Evolutionary conservation across 2,797 vertebrate genomes (phyloP), one percentile per base, ranked within the genome.

Genomic region (Alectoris magna): DNA sequence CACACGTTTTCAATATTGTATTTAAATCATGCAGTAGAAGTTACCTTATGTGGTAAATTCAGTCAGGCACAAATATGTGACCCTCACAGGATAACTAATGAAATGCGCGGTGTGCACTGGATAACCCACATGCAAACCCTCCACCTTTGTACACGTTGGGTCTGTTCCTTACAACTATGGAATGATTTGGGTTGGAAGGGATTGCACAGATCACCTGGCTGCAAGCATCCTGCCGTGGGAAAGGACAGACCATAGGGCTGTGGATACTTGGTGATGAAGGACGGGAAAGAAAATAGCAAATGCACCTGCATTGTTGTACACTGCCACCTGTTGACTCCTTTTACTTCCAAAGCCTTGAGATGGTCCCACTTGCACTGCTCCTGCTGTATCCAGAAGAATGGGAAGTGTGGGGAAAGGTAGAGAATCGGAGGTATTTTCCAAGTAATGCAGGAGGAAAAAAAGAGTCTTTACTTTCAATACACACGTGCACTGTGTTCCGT

Each of bases 401-500:
- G 59, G 53, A 66, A 73, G 34, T 0, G 0, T 53, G 62, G 44
- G 44, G 49, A 71, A 68, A 41, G 14, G 34, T 27, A 75, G 67
- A 49, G 17, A 38, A 31, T 53, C 34, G 2, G 21, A 51, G 36
- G 18, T 19, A 27, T 56, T 90, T 49, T 71, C 77, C 58, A 74
- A 36, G 15, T 70, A 74, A 87, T 63, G 27, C 60, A 69, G 39
- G 55, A 56, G 31, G 27, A 29, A 29, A n/a, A n/a, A 55, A 87
- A 88, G 74, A 90, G 88, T 34, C 16, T 78, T 72, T 78, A 49
- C n/a, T 66, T 26, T 60, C 18, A 31, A 0, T 48, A 34, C 0
- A 0, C 22, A 44, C 0, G 0, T 13, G 62, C 5, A 0, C 44
- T 22, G 3, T 34, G 29, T 14, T 59, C 49, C 0, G 0, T 67